Evolutionary conservation across 2,888 invertebrate species (phyloP).

Genomic region (Cotesia congregata): DNA sequence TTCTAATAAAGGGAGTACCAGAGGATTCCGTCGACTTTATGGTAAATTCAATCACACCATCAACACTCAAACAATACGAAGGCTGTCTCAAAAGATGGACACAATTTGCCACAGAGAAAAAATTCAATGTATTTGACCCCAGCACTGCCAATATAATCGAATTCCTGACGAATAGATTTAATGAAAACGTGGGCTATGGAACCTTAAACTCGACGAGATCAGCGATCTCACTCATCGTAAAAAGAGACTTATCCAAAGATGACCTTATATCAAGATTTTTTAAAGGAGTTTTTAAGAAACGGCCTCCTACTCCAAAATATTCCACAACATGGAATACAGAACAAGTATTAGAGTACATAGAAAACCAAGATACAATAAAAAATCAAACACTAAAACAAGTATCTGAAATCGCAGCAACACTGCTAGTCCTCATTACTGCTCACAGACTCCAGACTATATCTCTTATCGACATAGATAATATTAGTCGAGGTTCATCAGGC

Average conservation of each 20-base stretch:
- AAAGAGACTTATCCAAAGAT: slow-evolving; percentile 17
- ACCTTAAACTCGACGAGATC: slow-evolving; percentile 41
- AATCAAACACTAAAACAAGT: slow-evolving; percentile 27
- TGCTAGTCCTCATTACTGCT: slow-evolving; percentile 37
- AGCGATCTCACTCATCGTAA: slow-evolving; percentile 38
- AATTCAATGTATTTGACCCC: slow-evolving; percentile 11
- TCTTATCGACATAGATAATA: slow-evolving; percentile 34
- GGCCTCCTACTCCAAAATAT: slow-evolving; percentile 30
- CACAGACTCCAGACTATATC: slow-evolving; percentile 40
- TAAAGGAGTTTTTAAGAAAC: slow-evolving; percentile 31
- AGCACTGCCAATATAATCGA: slow-evolving; percentile 26
- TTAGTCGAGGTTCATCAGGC: slow-evolving; percentile 21
- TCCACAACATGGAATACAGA: slow-evolving; percentile 33
- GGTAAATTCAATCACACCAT: slow-evolving; percentile 44
- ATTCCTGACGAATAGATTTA: slow-evolving; percentile 41
- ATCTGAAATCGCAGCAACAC: slow-evolving; percentile 37
- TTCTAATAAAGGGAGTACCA: slow-evolving; percentile 24
- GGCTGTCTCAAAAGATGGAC: slow-evolving; percentile 47
- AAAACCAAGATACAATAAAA: slow-evolving; percentile 3
- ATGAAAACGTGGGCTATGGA: slow-evolving; percentile 38
- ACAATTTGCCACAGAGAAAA: slow-evolving; percentile 38
- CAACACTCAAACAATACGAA: slow-evolving; percentile 50
- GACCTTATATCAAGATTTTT: slow-evolving; percentile 34
- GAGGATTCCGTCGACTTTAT: slow-evolving; percentile 40
- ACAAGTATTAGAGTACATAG: slow-evolving; percentile 24